Evolutionary conservation across 1,140 invertebrate genomes (phyloP).

Genomic region (Pollicipes pollicipes): DNA sequence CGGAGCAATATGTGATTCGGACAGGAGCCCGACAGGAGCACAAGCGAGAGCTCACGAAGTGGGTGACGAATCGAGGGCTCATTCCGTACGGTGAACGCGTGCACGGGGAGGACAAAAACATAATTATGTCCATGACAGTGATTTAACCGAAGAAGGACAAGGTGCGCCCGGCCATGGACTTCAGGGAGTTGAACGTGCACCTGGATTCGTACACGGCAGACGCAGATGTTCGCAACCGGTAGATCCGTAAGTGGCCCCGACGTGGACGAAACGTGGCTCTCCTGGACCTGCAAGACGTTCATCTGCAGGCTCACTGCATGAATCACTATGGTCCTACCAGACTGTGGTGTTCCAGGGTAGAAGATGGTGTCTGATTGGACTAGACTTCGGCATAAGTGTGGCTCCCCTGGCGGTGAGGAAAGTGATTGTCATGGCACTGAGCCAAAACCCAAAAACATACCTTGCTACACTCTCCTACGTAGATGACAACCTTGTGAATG

Average conservation of each 20-base stretch:
- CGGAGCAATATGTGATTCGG: no score
- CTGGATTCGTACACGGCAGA: conserved; percentile 1
- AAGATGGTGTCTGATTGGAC: conserved; percentile 5
- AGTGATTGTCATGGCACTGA: background rate
- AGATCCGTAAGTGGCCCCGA: conserved; percentile 6
- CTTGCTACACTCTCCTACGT: background rate
- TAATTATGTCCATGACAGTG: no score
- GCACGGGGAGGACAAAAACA: no score
- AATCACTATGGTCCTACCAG: background rate
- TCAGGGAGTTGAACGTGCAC: no score
- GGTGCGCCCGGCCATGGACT: no score
- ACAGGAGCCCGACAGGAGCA: no score
- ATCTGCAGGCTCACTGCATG: background rate
- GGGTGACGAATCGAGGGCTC: no score
- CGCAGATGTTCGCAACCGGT: background rate
- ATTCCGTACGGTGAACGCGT: no score
- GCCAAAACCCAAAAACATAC: background rate
- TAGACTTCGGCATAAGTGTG: conserved; percentile 1
- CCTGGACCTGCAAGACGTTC: no score
- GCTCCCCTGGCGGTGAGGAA: conserved; percentile 4
- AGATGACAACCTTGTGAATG: conserved; percentile 9
- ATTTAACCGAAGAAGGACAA: no score
- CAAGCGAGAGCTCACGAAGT: no score
- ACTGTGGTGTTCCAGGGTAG: conserved; percentile 5
- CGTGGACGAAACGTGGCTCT: conserved; percentile 3